phyloP scores from a whole-genome alignment of 2,888 invertebrate species.

The Cryptocephalus moraei region DNA sequence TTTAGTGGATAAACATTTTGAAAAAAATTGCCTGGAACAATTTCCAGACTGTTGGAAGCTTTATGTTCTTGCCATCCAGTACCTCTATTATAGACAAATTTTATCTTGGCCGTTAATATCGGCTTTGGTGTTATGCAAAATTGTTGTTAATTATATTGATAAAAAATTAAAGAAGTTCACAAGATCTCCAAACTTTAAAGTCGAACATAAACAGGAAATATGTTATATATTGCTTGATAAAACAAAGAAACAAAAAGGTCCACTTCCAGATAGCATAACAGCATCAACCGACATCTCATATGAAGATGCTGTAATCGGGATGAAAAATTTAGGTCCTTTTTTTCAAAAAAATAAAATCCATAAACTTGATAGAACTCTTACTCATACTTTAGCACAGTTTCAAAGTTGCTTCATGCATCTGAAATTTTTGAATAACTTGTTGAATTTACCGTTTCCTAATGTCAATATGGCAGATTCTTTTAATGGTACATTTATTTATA shows the following conservation, averaged over 20 bases:
- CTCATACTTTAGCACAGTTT: constrained; percentile 56
- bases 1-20: constrained; percentile 14
- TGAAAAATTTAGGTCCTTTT: constrained; percentile 47
- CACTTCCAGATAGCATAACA: too few relatives aligned
- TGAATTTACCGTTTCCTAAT: constrained; percentile 47
- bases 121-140: constrained; percentile 46
- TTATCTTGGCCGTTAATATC: constrained; percentile 42
- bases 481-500: constrained; percentile 70
- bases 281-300: constrained; percentile 40
- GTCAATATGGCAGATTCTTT: constrained; percentile 52
- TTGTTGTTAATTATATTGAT: constrained; percentile 49
- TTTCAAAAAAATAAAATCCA: constrained; percentile 48
- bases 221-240: neutral
- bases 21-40: constrained; percentile 28
- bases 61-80: constrained; percentile 47
- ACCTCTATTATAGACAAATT: constrained; percentile 42
- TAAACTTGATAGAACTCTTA: constrained; percentile 43
- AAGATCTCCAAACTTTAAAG: constrained; percentile 26
- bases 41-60: constrained; percentile 51
- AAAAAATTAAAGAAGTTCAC: constrained; percentile 46
- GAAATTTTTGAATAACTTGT: constrained; percentile 53
- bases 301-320: constrained; percentile 49
- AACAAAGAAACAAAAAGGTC: too few relatives aligned
- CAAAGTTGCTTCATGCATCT: constrained; percentile 52
- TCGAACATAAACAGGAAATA: constrained; percentile 1